Evolutionary conservation across 2,797 vertebrate species (phyloP).

Genomic region (Kryptopterus vitreolus): DNA sequence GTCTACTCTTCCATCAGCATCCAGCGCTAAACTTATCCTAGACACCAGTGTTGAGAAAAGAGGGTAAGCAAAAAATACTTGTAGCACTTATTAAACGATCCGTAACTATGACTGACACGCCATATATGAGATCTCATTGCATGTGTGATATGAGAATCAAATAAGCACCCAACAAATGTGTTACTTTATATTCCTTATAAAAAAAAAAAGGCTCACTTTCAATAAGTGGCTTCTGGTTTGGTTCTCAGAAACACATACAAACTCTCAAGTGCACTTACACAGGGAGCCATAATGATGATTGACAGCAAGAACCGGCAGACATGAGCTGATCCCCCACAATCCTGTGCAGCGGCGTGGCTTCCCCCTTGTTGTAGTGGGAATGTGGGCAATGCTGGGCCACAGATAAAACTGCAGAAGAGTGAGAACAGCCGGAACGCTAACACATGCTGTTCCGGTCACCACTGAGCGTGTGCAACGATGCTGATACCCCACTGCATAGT

Average conservation of each 20-base stretch:
- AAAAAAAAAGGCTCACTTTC: neutral
- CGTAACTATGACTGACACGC: too few species aligned
- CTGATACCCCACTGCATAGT: conserved; percentile 64
- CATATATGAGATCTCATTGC: neutral
- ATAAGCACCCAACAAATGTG: neutral
- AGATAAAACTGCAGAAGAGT: conserved; percentile 65
- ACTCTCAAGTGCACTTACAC: conserved; percentile 46
- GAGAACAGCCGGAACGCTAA: conserved; percentile 13
- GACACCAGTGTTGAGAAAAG: neutral
- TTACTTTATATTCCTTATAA: neutral
- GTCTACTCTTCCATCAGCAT: conserved; percentile 63
- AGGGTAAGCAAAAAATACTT: neutral
- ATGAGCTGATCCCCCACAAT: conserved; percentile 67
- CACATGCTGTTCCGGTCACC: conserved; percentile 51
- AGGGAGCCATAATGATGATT: conserved; percentile 63
- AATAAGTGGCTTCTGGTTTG: neutral
- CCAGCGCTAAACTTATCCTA: conserved; percentile 62
- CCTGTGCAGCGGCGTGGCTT: conserved; percentile 66
- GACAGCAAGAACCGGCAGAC: conserved; percentile 71
- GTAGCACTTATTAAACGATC: neutral
- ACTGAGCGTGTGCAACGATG: conserved; percentile 61
- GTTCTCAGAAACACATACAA: conserved; percentile 53
- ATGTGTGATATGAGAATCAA: neutral
- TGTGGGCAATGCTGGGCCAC: conserved; percentile 63
- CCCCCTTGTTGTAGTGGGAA: conserved; percentile 49